Evolutionary conservation across 1,140 invertebrate species (phyloP), one percentile per base, ranked within the genome.

Genomic region (Drosophila teissieri): DNA sequence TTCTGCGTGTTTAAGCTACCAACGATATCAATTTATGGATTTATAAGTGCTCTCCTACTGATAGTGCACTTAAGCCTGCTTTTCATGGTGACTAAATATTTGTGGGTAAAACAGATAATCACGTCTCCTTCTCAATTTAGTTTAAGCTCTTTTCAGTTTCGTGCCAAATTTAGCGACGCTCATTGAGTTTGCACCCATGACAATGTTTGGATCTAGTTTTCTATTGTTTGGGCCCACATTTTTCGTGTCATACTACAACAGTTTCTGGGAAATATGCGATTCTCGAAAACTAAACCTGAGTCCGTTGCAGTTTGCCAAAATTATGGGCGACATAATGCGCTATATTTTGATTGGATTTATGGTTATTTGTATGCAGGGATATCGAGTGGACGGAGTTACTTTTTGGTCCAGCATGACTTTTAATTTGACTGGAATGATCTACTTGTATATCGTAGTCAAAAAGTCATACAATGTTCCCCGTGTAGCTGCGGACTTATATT

Each of bases 61-160:
- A 0, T 61, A 7, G 2, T 2, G 0, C 3, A 48, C 0, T 61
- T 40, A 14, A 12, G 11, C 2, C 0, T 65, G 7, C 14, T 58
- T 2, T 53, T 58, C 31, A 48, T 80, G 57, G 17, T 80, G 15
- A 36, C 46, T 3, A 85, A 77, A 22, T 80, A 80, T n/a, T 85
- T 84, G 81, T 84, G 22, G 58, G 81, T 85, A 36, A 14, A 22
- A 1, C 8, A 1, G 4, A 17, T 14, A 3, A 19, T 14, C 7
- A 8, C 0, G 6, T 31, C 6, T 15, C 11, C 48, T 31, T n/a
- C 0, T 4, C 46, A 5, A 17, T 36, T 10, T 11, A 12, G 15
- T 46, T 6, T 6, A 7, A 5, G 7, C 7, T 24, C 14, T 0
- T 34, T 14, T 0, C 19, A 80, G 81, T 15, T 68, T 80, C 4